Conservation (phyloP, 2,888 invertebrate genomes). For the Tipula unca region DNA sequence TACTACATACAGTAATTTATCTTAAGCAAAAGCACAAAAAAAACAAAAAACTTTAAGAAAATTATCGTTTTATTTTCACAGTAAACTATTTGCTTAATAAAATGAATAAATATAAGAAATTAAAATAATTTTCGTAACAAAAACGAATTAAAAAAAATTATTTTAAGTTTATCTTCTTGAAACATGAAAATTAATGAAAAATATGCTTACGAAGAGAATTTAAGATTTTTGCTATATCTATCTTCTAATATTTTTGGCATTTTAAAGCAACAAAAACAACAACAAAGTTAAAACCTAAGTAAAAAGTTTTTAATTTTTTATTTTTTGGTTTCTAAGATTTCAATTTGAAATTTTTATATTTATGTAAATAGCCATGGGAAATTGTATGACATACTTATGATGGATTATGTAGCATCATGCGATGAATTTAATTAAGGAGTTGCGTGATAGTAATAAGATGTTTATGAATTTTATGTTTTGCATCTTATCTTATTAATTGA, state of each 20-base stretch:
- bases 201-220: background rate
- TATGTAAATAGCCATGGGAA: background rate
- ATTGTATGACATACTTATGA: background rate
- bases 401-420: background rate
- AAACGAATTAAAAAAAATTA: background rate
- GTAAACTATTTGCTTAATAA: conserved; percentile 8
- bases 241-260: background rate
- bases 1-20: background rate
- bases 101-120: background rate
- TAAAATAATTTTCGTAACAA: background rate
- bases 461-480: too few relatives aligned
- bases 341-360: background rate
- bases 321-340: background rate
- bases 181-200: background rate
- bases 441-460: too few relatives aligned
- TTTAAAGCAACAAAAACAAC: background rate
- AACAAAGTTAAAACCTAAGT: background rate
- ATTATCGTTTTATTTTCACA: conserved; percentile 8
- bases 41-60: background rate
- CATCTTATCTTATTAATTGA: too few relatives aligned
- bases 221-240: background rate
- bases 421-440: too few relatives aligned
- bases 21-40: background rate
- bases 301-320: background rate
- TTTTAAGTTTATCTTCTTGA: background rate